phyloP scores from a whole-genome alignment of 2,113 vertebrate species.

The Melanocharis versteri region DNA sequence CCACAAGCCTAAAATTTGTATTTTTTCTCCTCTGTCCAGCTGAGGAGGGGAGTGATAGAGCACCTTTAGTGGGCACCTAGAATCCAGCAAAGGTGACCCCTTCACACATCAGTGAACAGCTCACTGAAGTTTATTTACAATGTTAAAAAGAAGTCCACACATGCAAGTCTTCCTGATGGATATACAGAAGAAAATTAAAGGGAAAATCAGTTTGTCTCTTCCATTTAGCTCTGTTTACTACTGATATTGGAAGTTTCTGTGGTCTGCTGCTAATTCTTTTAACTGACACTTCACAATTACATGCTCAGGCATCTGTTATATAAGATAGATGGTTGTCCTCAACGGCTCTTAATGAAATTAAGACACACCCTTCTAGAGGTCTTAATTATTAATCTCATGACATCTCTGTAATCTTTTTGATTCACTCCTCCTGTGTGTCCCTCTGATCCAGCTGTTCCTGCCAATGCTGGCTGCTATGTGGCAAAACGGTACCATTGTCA shows the following conservation, averaged over 20 bases:
- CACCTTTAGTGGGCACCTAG: background rate
- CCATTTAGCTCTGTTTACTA: background rate
- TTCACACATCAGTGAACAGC: background rate
- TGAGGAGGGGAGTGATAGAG: background rate
- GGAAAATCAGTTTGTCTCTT: background rate
- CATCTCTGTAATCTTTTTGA: background rate
- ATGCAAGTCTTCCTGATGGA: background rate
- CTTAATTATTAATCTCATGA: background rate
- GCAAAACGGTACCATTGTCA: background rate
- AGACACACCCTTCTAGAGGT: background rate
- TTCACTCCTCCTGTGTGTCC: background rate
- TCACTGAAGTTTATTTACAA: background rate
- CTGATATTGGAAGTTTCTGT: background rate
- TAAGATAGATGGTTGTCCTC: background rate
- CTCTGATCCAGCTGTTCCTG: background rate
- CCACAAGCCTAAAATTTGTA: background rate
- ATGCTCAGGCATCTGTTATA: background rate
- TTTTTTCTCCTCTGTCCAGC: background rate
- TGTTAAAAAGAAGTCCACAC: accelerated
- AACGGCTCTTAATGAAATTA: background rate
- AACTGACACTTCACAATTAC: background rate
- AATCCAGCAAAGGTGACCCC: background rate
- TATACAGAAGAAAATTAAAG: background rate
- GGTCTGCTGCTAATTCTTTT: background rate
- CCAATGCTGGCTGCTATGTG: background rate